Evolutionary conservation across 2,888 invertebrate species (phyloP), one percentile per base, ranked within the genome.

Genomic region (Leucophora obtusa): DNA sequence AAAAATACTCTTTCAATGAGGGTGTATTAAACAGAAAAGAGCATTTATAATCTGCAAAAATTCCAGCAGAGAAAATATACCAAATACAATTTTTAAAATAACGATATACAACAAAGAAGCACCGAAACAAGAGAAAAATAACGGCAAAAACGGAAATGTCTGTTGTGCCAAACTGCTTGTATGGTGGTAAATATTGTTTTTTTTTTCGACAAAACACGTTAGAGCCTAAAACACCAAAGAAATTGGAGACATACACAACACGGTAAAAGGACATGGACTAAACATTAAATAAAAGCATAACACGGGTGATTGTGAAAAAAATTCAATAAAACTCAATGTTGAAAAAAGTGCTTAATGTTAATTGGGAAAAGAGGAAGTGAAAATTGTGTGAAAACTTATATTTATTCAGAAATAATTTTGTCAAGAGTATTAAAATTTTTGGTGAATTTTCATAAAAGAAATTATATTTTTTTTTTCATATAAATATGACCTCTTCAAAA

Each of bases 141-240:
- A 79, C 73, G 73, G 65, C 58, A 73, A 75, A 82, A 83, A 78
- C 60, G 71, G 60, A 71, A 50, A 66, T 60, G 66, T 59, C 54
- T 66, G 21, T 68, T 72, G 35, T 50, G 53, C 58, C 59, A 47
- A 59, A 14, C n/a, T 54, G 70, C 70, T 77, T 47, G 59, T 71
- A 47, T 71, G 66, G 59, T 77, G 77, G 66, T 68, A 78, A 78
- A 78, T 78, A 78, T 60, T 77, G 59, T 15, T n/a, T 24, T 59
- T 82, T 80, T 80, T 84, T 82, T 84, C 75, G 82, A 81, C 82
- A 79, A 78, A 84, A 79, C 82, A 83, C 83, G 83, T 83, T 82
- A 81, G 82, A 83, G 82, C 83, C 82, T 79, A 84, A 81, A 79
- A 78, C 83, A 82, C 59, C 60, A 71, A 80, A 73, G 77, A 82